These are phyloP conservation scores for Dendrocincla tyrannina DNA, from an alignment of 2,797 vertebrate genomes.

Conservation along the genomic window DNA sequence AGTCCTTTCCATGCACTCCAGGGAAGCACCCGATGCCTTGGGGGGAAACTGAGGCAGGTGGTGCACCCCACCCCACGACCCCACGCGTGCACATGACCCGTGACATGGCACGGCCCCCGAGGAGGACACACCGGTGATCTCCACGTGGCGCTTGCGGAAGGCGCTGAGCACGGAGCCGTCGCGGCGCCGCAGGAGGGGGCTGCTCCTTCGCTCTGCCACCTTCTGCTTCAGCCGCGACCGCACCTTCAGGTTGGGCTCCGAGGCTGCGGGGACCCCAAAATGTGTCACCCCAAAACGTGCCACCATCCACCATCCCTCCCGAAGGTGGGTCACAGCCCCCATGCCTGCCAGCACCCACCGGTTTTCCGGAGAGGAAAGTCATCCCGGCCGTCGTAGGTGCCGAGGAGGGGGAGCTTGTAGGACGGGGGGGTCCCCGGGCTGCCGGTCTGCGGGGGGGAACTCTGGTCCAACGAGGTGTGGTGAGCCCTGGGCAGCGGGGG, in stretches of 20 bases:
- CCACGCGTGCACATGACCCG: too few species aligned
- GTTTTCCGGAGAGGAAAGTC: slow-evolving; percentile 88
- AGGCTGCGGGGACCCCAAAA: slow-evolving; percentile 71
- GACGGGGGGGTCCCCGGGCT: slow-evolving; percentile 86
- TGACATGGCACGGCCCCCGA: too few species aligned
- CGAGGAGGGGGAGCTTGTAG: slow-evolving; percentile 85
- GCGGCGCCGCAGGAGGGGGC: slow-evolving; percentile 85
- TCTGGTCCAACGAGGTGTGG: slow-evolving; percentile 88
- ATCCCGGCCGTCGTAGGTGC: slow-evolving; percentile 83
- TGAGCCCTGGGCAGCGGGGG: slow-evolving; percentile 55
- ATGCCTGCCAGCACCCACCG: slow-evolving; percentile 49
- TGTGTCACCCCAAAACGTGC: too few species aligned
- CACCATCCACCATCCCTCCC: too few species aligned
- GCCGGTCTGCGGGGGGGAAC: slow-evolving; percentile 84
- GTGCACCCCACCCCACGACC: not conserved
- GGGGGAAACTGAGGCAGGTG: not conserved
- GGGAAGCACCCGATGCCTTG: rapidly evolving
- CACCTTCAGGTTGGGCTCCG: slow-evolving; percentile 90
- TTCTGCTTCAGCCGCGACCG: slow-evolving; percentile 94
- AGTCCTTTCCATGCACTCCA: too few species aligned
- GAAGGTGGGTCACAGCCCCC: rapidly evolving
- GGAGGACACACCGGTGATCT: slow-evolving; percentile 71
- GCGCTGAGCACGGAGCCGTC: slow-evolving; percentile 89
- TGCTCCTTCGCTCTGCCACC: slow-evolving; percentile 89
- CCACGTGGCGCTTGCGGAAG: slow-evolving; percentile 85